phyloP scores from a whole-genome alignment of 2,113 vertebrate species.

The Calypte anna region DNA sequence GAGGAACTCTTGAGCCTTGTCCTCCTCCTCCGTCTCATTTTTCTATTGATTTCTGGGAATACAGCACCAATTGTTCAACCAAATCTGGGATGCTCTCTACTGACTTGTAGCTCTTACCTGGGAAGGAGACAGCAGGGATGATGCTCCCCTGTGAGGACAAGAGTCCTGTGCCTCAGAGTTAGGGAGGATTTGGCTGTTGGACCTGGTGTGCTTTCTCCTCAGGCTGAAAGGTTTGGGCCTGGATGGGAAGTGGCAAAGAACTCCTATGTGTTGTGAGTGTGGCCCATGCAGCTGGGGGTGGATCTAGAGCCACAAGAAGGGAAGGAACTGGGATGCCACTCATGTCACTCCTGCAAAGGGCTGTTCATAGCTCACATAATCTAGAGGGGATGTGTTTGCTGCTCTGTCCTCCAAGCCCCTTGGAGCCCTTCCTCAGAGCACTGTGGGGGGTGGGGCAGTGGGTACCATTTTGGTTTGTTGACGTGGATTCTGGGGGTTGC shows the following conservation, averaged over 20 bases:
- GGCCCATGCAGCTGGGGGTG: background rate
- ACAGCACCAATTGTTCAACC: background rate
- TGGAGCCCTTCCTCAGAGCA: background rate
- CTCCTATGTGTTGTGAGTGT: background rate
- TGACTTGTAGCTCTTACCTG: background rate
- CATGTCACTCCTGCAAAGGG: background rate
- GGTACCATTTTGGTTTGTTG: background rate
- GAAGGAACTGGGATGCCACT: background rate
- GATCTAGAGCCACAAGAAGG: background rate
- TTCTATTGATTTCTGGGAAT: background rate
- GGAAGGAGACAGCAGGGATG: background rate
- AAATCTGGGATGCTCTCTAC: background rate
- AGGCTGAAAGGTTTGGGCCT: background rate
- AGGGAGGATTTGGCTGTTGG: background rate
- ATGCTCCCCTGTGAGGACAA: background rate
- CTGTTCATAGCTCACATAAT: background rate
- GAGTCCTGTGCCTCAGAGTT: background rate
- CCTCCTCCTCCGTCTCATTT: background rate
- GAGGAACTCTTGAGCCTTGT: background rate
- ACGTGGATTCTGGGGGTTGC: background rate
- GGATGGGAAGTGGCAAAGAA: background rate
- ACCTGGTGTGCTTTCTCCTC: background rate
- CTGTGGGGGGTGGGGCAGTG: background rate
- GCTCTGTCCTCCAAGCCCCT: background rate
- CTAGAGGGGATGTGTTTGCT: background rate